These are phyloP conservation scores for Echinometra lucunter DNA, from an alignment of 53 echinoderm and acorn worm species.

Conservation along the genomic window DNA sequence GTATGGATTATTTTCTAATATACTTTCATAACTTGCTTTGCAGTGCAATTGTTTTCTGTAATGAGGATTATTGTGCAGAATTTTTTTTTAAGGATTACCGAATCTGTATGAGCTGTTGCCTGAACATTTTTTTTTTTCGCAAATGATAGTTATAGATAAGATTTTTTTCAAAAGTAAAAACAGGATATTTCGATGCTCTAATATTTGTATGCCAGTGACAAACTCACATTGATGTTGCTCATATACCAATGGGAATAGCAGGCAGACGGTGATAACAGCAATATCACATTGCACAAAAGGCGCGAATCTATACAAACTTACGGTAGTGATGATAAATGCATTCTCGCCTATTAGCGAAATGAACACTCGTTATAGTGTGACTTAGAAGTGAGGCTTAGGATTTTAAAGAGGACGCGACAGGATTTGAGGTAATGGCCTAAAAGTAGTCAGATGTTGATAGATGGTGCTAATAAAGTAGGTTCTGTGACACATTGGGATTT, in stretches of 20 bases:
- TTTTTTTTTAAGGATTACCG: too few species aligned
- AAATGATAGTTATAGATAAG: too few species aligned
- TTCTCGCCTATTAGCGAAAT: not conserved
- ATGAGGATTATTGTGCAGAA: too few species aligned
- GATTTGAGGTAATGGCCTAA: slow-evolving; percentile 57
- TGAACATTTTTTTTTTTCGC: too few species aligned
- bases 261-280: not conserved
- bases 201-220: not conserved
- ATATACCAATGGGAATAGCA: not conserved
- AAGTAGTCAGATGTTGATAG: slow-evolving; percentile 52
- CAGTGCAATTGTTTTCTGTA: too few species aligned
- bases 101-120: too few species aligned
- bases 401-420: slow-evolving; percentile 19
- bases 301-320: slow-evolving; percentile 48
- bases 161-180: too few species aligned
- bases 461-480: slow-evolving; percentile 41
- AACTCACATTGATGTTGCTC: not conserved
- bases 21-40: too few species aligned
- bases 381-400: not conserved
- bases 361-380: slow-evolving; percentile 22
- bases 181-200: not conserved
- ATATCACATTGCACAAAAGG: slow-evolving; percentile 28
- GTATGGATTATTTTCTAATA: too few species aligned
- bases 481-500: slow-evolving; percentile 46
- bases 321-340: not conserved